Evolutionary conservation across 2,888 invertebrate genomes (phyloP).

Genomic region (Frankliniella fusca): DNA sequence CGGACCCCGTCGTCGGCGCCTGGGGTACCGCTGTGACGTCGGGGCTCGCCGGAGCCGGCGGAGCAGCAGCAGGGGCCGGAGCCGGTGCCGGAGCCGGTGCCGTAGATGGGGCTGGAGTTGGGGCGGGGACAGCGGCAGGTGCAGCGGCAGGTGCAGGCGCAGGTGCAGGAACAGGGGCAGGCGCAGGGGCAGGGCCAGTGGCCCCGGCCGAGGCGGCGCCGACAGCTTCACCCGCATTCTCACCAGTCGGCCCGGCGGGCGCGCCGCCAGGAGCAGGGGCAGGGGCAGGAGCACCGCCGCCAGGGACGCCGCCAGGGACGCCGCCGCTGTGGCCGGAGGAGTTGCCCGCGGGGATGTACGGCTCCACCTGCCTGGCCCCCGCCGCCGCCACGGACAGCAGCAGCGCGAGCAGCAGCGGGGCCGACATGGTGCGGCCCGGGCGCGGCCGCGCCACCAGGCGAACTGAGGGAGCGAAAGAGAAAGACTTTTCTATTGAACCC

Average conservation of each 20-base stretch:
- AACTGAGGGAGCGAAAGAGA: neutral
- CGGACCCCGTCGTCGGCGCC: neutral
- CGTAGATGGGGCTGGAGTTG: neutral
- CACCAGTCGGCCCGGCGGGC: no score
- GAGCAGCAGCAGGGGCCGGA: neutral
- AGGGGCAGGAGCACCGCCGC: no score
- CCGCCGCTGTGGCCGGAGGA: constrained; percentile 37
- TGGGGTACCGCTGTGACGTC: neutral
- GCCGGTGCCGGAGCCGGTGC: neutral
- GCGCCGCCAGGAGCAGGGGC: no score
- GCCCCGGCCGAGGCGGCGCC: neutral
- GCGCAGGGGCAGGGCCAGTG: neutral
- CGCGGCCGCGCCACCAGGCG: neutral
- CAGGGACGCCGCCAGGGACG: constrained; percentile 38
- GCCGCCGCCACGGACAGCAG: neutral
- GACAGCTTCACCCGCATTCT: no score
- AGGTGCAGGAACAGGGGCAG: neutral
- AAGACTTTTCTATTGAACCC: neutral
- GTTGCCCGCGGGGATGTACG: constrained; percentile 5
- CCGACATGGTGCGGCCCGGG: neutral
- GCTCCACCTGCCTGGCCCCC: constrained; percentile 31
- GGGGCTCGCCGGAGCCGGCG: neutral
- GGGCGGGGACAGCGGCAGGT: neutral
- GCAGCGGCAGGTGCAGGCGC: neutral
- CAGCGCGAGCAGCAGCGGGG: neutral